phyloP scores from a whole-genome alignment of 1,140 invertebrate genomes.

The Brevipalpus yothersi region DNA sequence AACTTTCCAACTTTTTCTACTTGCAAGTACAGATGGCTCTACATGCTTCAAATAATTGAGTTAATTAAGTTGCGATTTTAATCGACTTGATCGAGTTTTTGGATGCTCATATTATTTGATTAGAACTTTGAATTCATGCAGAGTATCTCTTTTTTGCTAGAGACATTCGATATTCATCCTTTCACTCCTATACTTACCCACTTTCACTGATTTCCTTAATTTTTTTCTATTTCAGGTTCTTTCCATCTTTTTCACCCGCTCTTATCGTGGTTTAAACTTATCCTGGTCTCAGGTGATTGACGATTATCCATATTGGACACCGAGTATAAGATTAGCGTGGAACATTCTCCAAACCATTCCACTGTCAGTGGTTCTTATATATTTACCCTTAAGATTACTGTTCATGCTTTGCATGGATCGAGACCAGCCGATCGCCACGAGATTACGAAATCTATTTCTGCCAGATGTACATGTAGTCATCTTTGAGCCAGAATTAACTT shows the following conservation, averaged over 20 bases:
- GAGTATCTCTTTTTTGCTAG: too few relatives aligned
- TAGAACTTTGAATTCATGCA: too few relatives aligned
- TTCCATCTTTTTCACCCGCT: slow-evolving; percentile 47
- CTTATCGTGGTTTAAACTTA: slow-evolving; percentile 41
- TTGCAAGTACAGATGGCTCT: too few relatives aligned
- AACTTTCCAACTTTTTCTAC: too few relatives aligned
- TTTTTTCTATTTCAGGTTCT: slow-evolving; percentile 28
- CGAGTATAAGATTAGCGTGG: slow-evolving; percentile 48
- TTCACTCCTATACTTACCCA: not conserved
- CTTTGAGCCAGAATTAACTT: not conserved
- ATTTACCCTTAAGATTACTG: not conserved
- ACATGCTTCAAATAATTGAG: too few relatives aligned
- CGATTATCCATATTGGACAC: slow-evolving; percentile 38
- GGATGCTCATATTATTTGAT: too few relatives aligned
- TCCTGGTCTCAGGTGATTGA: slow-evolving; percentile 29
- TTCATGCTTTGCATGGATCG: not conserved
- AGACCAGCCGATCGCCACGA: not conserved
- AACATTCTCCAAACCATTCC: slow-evolving; percentile 47
- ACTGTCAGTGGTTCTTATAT: slow-evolving; percentile 32
- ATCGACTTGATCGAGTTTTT: too few relatives aligned
- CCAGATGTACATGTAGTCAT: not conserved
- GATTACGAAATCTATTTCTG: not conserved
- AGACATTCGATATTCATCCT: too few relatives aligned
- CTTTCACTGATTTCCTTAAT: not conserved
- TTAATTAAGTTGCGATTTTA: too few relatives aligned